Evolutionary conservation across 2,888 invertebrate genomes (phyloP), one percentile per base, ranked within the genome.

Genomic region (Coleophora flavipennella): DNA sequence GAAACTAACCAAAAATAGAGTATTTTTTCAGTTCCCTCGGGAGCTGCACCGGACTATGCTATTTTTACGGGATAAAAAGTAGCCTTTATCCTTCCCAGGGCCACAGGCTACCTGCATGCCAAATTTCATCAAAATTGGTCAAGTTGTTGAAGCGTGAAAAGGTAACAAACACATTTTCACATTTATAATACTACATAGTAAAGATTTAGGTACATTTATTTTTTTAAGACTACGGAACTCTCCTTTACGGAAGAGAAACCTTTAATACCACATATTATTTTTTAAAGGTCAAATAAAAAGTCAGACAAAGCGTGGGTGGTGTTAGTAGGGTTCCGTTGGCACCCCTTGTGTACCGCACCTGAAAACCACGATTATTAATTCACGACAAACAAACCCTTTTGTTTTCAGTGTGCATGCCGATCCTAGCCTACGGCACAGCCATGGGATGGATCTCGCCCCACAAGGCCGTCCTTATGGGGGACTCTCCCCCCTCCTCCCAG

Each of bases 361-460:
- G 27, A 6, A 8, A 6, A 9, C 28, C 28, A 27, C 8, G 8
- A 27, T 27, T 2, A 27, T 27, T 1, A 9, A 4, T 29, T 29
- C 10, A 29, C 10, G 4, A 29, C 20, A 20, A 3, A 4, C 20
- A 4, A 4, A n/a, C 10, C 10, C 6, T 32, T 39, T 51, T 38
- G 42, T 25, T 77, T 73, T 1, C 76, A 88, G 88, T 85, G 4
- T 87, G 87, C 49, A 56, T 88, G 60, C 84, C 87, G 2, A 68
- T 87, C 28, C 63, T 88, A 20, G 78, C 85, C 0, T 83, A 87
- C 42, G 88, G 88, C 0, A 81, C 84, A 0, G 84, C 86, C 0
- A 78, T 86, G 63, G 88, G 87, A 0, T 88, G 87, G 87, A 79
- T 87, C 6, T 87, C 88, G 0, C 87, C 88, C 0, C 74, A 86